Evolutionary conservation across 2,888 invertebrate genomes (phyloP).

Genomic region (Cantharis nigra): DNA sequence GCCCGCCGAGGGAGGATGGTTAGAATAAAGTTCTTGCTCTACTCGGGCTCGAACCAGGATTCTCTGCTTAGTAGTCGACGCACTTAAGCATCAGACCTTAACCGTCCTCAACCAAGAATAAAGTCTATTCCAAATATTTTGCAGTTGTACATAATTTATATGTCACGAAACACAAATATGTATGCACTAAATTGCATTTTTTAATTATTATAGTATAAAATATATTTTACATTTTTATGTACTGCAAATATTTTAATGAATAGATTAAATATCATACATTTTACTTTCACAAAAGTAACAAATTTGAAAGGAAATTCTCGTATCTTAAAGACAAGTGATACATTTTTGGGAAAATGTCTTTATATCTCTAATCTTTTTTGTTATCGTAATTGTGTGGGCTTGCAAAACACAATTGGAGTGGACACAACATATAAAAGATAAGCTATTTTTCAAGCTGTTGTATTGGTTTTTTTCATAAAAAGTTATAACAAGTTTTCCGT

Average conservation of each 20-base stretch:
- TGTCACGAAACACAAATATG: too few relatives aligned
- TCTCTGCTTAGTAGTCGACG: too few relatives aligned
- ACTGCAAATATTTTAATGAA: not conserved
- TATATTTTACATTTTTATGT: not conserved
- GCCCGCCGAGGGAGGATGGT: too few relatives aligned
- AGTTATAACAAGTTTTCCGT: not conserved
- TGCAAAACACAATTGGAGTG: not conserved
- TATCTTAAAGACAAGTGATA: conserved; percentile 20
- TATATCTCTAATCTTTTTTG: conserved; percentile 22
- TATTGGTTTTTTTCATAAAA: not conserved
- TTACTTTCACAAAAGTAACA: not conserved
- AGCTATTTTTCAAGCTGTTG: not conserved
- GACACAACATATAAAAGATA: not conserved
- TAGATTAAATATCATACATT: not conserved
- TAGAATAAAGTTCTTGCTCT: too few relatives aligned
- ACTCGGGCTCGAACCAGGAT: too few relatives aligned
- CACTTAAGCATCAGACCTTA: too few relatives aligned
- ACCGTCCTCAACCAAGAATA: too few relatives aligned
- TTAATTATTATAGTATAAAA: too few relatives aligned
- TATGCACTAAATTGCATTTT: too few relatives aligned
- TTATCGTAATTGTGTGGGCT: conserved; percentile 12
- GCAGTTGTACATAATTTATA: too few relatives aligned
- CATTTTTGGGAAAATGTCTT: conserved; percentile 13
- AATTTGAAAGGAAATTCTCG: conserved; percentile 16
- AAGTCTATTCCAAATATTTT: too few relatives aligned